Percentiles rank a stretch among this genome's conserved stretches.
Conservation (phyloP, 2,888 invertebrate species). For the Agrotis puta region DNA sequence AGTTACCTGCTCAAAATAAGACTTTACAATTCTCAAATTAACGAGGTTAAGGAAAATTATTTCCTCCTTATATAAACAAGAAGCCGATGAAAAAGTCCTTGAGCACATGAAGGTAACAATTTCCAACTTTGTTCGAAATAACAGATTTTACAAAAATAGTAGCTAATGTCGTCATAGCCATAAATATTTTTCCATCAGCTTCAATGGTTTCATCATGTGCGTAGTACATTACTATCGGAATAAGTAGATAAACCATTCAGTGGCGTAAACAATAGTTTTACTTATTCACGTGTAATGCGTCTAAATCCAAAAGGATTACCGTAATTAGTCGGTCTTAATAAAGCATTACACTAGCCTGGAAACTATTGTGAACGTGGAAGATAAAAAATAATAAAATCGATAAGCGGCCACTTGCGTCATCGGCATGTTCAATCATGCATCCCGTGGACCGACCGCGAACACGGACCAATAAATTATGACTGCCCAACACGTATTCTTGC, state of each 20-base stretch:
- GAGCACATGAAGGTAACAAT: conserved; percentile 66
- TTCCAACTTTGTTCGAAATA: conserved; percentile 58
- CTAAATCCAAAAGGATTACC: conserved; percentile 51
- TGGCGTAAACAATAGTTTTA: conserved; percentile 7
- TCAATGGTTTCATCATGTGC: conserved; percentile 4
- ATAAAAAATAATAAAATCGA: conserved; percentile 87
- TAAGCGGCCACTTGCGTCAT: conserved; percentile 85
- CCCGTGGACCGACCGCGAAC: conserved; percentile 68
- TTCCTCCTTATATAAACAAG: conserved; percentile 26
- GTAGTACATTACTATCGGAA: conserved; percentile 4
- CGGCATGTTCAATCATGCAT: conserved; percentile 82
- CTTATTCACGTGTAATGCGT: conserved; percentile 30
- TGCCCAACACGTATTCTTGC: conserved; percentile 50
- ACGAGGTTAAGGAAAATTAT: conserved; percentile 18
- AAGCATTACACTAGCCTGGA: conserved; percentile 61
- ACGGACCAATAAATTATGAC: conserved; percentile 66
- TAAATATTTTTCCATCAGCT: neutral
- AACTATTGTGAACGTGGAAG: conserved; percentile 67
- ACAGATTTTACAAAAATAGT: conserved; percentile 45
- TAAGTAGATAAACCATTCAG: conserved; percentile 2
- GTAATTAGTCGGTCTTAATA: conserved; percentile 64
- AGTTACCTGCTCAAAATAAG: conserved; percentile 17
- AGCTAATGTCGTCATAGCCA: neutral
- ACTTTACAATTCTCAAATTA: conserved; percentile 25
- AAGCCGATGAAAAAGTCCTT: conserved; percentile 55